Base-by-base conservation (phyloP, 2,888 invertebrate genomes). In the Magallana nippona region DNA sequence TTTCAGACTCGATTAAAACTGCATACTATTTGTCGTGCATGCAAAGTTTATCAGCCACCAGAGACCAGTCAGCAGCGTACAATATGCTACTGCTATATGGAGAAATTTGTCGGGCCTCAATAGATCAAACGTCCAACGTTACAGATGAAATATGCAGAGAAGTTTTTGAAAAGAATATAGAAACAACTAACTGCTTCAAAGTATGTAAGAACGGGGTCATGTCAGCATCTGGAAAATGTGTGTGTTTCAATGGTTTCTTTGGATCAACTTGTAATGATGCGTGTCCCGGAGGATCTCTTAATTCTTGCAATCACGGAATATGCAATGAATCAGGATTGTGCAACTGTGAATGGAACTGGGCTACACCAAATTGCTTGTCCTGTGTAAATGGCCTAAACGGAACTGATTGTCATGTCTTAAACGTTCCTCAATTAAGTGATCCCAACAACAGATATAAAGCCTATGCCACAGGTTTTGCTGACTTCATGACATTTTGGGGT, bases 291-390 rank as follows among this genome's bases (percentile, higher is more conserved):
- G 88, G 88, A 22, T 89, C 91, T 0, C 84, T 85, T 55, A 82
- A 82, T 32, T 90, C 91, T 0, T 91, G 91, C 79, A 88, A 82
- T 55, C 90, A 90, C 79, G 91, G 91, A n/a, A 79, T 71, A 10
- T 91, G 91, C 77, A 71, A 79, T 27, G 27, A 79, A 10, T 79
- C 86, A 78, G 91, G 89, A 17, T 83, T 83, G n/a, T 91, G 91
- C 84, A 77, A 79, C 10, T 91, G 91, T 79, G 86, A 86, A 79
- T 89, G 88, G 86, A 90, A 91, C 85, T 91, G 91, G 91, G 57
- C 83, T 62, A 83, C 80, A 0, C 15, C 80, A 10, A 82, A 86
- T 55, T 91, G 91, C 83, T 84, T 82, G 11, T 22, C 63, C 2
- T 91, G 91, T 81, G 83, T 84, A 15, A 15, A 78, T 11, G 87